Evolutionary conservation across 2,888 invertebrate species (phyloP).

Genomic region (Leptinotarsa rubiginosa): DNA sequence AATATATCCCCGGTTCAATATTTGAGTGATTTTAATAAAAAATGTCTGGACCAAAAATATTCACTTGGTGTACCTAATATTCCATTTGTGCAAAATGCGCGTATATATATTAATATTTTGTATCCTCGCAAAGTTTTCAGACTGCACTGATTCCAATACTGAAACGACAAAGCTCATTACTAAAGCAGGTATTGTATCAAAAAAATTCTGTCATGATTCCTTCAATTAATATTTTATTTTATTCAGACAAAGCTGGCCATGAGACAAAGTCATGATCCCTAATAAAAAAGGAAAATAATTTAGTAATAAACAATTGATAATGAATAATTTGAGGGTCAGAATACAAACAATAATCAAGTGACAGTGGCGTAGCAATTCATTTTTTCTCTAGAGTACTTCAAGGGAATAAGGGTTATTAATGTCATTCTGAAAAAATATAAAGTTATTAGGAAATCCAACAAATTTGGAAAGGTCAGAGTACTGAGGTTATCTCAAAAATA

Average conservation of each 20-base stretch:
- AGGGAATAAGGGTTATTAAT: too few species aligned
- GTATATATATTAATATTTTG: neutral
- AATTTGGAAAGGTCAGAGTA: too few species aligned
- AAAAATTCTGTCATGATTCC: neutral
- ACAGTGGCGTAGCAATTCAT: conserved; percentile 7
- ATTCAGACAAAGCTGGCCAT: conserved; percentile 12
- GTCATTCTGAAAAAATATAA: too few species aligned
- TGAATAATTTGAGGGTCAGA: conserved; percentile 13
- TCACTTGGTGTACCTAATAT: conserved; percentile 7
- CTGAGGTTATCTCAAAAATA: too few species aligned
- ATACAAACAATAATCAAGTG: conserved; percentile 3
- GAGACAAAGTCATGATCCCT: conserved; percentile 10
- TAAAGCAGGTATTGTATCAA: conserved; percentile 6
- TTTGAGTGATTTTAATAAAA: conserved; percentile 1
- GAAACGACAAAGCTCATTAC: neutral
- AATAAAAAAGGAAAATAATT: conserved; percentile 8
- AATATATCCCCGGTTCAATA: neutral
- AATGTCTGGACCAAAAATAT: conserved; percentile 16
- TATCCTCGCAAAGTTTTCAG: neutral
- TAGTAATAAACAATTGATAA: conserved; percentile 16
- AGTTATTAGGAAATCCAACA: too few species aligned
- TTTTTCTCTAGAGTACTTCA: neutral
- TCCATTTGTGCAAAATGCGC: conserved; percentile 9
- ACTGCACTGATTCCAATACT: neutral
- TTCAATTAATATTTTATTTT: neutral